These are phyloP conservation scores for Pelodiscus sinensis DNA, from an alignment of 2,113 vertebrate genomes.

Conservation along the genomic window DNA sequence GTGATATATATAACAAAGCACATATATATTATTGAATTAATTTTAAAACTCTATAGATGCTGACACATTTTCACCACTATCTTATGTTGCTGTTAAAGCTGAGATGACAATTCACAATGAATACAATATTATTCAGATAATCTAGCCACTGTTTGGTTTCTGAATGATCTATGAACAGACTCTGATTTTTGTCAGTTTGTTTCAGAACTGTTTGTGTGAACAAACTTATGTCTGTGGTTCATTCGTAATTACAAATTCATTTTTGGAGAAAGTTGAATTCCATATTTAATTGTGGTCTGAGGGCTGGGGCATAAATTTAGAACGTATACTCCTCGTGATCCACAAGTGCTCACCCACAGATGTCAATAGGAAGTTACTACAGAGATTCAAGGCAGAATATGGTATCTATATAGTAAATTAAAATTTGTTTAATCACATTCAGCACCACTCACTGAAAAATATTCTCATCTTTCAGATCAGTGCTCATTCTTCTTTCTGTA, in stretches of 20 bases:
- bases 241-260: not conserved
- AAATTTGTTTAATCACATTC: conserved; percentile 69
- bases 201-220: not conserved
- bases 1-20: not conserved
- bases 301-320: conserved; percentile 31
- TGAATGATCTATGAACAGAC: not conserved
- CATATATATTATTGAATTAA: not conserved
- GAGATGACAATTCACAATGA: not conserved
- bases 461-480: conserved; percentile 44
- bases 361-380: conserved; percentile 67
- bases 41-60: not conserved
- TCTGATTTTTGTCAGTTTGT: not conserved
- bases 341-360: conserved; percentile 59
- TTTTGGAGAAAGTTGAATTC: conserved; percentile 41
- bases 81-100: not conserved
- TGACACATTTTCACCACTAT: not conserved
- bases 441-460: conserved; percentile 59
- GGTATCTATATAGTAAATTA: conserved; percentile 65
- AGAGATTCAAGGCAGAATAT: conserved; percentile 71
- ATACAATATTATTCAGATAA: not conserved
- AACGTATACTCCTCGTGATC: conserved; percentile 31
- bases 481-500: conserved; percentile 16
- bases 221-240: not conserved
- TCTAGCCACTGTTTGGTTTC: not conserved
- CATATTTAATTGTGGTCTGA: conserved; percentile 17